Evolutionary conservation across 2,113 vertebrate genomes (phyloP).

Genomic region (Hippocampus zosterae): DNA sequence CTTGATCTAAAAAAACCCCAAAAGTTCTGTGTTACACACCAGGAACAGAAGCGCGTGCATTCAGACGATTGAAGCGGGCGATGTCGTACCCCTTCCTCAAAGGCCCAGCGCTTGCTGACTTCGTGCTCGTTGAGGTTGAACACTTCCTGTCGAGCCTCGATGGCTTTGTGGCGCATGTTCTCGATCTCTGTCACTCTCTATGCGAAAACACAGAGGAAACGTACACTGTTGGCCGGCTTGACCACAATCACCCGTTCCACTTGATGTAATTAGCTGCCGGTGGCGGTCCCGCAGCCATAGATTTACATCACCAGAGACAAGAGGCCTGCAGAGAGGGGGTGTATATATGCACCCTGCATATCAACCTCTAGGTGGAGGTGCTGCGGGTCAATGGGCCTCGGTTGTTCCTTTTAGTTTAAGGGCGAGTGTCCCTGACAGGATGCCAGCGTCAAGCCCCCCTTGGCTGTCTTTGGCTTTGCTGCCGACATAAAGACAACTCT

Average conservation of each 20-base stretch:
- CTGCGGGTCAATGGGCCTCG: slow-evolving; percentile 59
- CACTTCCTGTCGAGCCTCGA: slow-evolving; percentile 91
- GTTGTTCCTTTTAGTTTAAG: slow-evolving; percentile 63
- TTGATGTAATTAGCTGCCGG: slow-evolving; percentile 64
- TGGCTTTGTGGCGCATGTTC: slow-evolving; percentile 97
- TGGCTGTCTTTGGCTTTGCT: slow-evolving; percentile 69
- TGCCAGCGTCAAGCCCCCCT: slow-evolving; percentile 69
- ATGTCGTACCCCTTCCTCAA: slow-evolving; percentile 87
- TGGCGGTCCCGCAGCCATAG: slow-evolving; percentile 69
- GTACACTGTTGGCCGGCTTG: slow-evolving; percentile 18
- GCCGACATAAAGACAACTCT: slow-evolving; percentile 76
- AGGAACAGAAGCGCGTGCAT: not conserved
- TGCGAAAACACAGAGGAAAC: slow-evolving; percentile 37
- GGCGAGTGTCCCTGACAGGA: slow-evolving; percentile 66
- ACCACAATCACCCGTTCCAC: slow-evolving; percentile 48
- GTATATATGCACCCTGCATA: slow-evolving; percentile 70
- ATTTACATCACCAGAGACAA: slow-evolving; percentile 76
- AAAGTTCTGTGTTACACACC: not conserved
- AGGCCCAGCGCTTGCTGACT: slow-evolving; percentile 98
- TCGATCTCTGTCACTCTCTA: slow-evolving; percentile 95
- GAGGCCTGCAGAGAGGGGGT: slow-evolving; percentile 62
- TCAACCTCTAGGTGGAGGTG: slow-evolving; percentile 63
- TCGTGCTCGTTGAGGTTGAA: slow-evolving; percentile 98
- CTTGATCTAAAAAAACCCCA: slow-evolving; percentile 80
- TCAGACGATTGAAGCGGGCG: no score